Percentiles rank a stretch among this genome's conserved stretches.
Evolutionary conservation across 2,113 vertebrate genomes (phyloP).

Genomic region (Lepisosteus oculatus): DNA sequence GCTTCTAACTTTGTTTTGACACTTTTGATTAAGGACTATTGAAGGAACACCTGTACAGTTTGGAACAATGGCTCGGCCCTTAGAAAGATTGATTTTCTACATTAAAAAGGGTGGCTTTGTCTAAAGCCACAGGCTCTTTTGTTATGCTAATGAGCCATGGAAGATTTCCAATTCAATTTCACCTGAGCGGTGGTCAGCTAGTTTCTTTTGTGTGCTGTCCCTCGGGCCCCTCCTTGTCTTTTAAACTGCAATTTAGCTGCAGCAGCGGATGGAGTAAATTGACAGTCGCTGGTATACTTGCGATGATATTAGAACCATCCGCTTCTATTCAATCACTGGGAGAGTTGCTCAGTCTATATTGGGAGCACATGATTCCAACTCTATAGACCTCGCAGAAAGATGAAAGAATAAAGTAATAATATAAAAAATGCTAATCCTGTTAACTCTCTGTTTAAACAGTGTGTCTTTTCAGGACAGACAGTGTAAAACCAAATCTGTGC

Average conservation of each 20-base stretch:
- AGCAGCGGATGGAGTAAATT: constrained; percentile 72
- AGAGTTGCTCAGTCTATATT: constrained; percentile 7
- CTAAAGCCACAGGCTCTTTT: constrained; percentile 89
- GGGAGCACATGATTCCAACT: not conserved
- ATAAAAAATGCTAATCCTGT: constrained; percentile 63
- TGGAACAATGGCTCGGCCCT: constrained; percentile 70
- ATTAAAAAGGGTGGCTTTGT: constrained; percentile 90
- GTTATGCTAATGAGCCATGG: constrained; percentile 95
- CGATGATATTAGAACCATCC: constrained; percentile 70
- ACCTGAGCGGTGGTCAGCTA: constrained; percentile 95
- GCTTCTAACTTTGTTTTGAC: constrained; percentile 83
- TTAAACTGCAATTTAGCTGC: constrained; percentile 87
- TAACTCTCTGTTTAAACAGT: constrained; percentile 50
- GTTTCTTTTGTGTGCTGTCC: constrained; percentile 84
- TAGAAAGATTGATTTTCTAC: constrained; percentile 80
- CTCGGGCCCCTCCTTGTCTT: constrained; percentile 83
- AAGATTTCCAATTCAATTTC: constrained; percentile 98
- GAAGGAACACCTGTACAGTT: constrained; percentile 81
- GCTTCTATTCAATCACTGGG: constrained; percentile 52
- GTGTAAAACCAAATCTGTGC: constrained; percentile 6
- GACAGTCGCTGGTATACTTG: constrained; percentile 78
- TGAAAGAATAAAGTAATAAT: constrained; percentile 8
- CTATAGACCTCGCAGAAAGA: not conserved
- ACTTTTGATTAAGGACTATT: constrained; percentile 83
- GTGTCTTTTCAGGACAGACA: constrained; percentile 20